These are phyloP conservation scores for Sesamia nonagrioides DNA, from an alignment of 1,140 invertebrate species.

Conservation along the genomic window DNA sequence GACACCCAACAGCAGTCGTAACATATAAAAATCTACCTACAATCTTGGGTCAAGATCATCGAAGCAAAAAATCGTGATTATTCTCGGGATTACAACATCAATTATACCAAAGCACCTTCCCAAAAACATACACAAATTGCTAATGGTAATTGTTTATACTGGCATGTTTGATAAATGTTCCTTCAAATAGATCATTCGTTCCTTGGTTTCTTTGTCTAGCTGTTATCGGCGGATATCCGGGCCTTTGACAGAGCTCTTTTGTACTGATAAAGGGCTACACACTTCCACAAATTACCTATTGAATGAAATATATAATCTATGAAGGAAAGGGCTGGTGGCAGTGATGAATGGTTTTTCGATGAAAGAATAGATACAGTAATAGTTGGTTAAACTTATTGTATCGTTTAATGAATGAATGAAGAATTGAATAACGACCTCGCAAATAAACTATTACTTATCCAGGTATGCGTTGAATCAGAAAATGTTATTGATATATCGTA, in stretches of 20 bases:
- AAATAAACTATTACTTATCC: too few relatives aligned
- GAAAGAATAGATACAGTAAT: neutral
- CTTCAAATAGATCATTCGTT: slow-evolving; percentile 28
- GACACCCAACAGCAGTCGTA: neutral
- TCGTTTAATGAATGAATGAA: neutral
- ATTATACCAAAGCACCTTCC: neutral
- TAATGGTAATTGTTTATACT: neutral
- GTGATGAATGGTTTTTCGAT: neutral
- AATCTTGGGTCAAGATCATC: neutral
- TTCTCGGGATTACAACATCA: slow-evolving; percentile 8
- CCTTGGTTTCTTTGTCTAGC: slow-evolving; percentile 42
- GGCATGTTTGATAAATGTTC: neutral
- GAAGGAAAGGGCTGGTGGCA: neutral
- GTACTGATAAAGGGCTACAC: slow-evolving; percentile 34
- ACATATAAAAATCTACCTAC: neutral
- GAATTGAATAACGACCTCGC: too few relatives aligned
- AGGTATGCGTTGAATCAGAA: too few relatives aligned
- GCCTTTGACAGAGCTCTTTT: slow-evolving; percentile 41
- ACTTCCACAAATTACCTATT: slow-evolving; percentile 34
- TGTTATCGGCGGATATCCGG: slow-evolving; percentile 59
- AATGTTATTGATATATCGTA: too few relatives aligned
- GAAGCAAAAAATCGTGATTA: slow-evolving; percentile 4
- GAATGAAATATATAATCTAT: slow-evolving; percentile 29
- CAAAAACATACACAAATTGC: neutral
- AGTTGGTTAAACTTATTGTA: neutral